These are phyloP conservation scores for Muntiacus reevesi DNA, from an alignment of 2,113 vertebrate genomes.

Conservation along the genomic window DNA sequence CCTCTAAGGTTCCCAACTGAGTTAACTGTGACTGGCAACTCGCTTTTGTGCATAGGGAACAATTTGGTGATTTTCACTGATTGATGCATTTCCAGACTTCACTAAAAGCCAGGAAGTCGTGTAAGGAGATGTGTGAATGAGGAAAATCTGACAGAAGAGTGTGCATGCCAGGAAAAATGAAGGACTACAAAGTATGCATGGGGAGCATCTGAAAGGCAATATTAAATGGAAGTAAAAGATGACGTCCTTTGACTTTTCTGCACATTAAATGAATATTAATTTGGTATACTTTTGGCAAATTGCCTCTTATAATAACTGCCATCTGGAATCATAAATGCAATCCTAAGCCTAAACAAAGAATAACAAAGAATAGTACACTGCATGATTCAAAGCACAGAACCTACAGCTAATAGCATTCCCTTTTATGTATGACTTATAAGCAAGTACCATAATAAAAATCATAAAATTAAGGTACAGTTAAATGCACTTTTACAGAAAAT, in stretches of 20 bases:
- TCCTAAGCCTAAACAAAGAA: slow-evolving; percentile 51
- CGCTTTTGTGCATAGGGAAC: slow-evolving; percentile 53
- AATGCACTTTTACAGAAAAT: slow-evolving; percentile 33
- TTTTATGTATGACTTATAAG: slow-evolving; percentile 63
- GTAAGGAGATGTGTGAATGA: slow-evolving; percentile 53
- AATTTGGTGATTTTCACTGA: slow-evolving; percentile 66
- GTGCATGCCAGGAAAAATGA: slow-evolving; percentile 3
- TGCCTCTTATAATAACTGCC: slow-evolving; percentile 45
- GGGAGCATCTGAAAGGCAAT: slow-evolving; percentile 52
- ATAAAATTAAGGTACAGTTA: slow-evolving; percentile 8
- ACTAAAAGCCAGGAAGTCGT: slow-evolving; percentile 59
- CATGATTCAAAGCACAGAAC: slow-evolving; percentile 51
- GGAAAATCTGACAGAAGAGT: slow-evolving; percentile 43
- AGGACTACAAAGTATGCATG: background rate
- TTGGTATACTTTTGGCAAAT: slow-evolving; percentile 49
- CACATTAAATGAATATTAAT: slow-evolving; percentile 69
- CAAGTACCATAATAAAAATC: slow-evolving; percentile 44
- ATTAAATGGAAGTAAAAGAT: slow-evolving; percentile 56
- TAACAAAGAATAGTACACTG: slow-evolving; percentile 58
- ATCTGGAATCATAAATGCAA: slow-evolving; percentile 52
- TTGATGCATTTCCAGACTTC: slow-evolving; percentile 67
- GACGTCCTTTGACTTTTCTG: slow-evolving; percentile 44
- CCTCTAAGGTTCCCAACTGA: slow-evolving; percentile 61
- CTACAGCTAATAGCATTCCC: slow-evolving; percentile 36
- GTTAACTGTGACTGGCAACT: slow-evolving; percentile 62